Base-by-base conservation (phyloP, 2,113 vertebrate genomes). In the Cyanoderma ruficeps region DNA sequence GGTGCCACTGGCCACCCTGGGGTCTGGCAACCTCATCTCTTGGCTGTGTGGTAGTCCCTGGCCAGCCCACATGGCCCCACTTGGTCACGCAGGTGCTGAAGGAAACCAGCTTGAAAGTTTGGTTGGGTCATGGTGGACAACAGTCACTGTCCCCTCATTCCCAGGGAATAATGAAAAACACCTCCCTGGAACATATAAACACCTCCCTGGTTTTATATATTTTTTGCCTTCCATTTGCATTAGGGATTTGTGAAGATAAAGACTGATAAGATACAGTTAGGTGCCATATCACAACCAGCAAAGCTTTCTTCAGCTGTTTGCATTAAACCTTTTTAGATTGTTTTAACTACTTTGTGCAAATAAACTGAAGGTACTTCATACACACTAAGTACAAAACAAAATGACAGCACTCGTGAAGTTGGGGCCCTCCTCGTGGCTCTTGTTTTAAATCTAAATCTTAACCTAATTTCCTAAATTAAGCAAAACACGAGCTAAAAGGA, bases 51-150 rank as follows among this genome's bases (percentile, higher is more conserved):
- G 14, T 39, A 20, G 46, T 55, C 19, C 21, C 46, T 1, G 5
- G 24, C 47, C 42, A 63, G 49, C 12, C 49, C 18, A 6, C 3
- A 4, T 0, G 2, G 31, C 18, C 31, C 5, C 11, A 5, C 30
- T 46, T 70, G 31, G 20, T 44, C 75, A 61, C 2, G 0, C 3
- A 44, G 52, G n/a, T 20, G 47, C 33, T 25, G 12, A 64, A 41
- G 18, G 53, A 70, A 87, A 74, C 15, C 23, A 30, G 47, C 21
- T 16, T 2, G 1, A 31, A 53, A 50, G 30, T 18, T 35, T 72
- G 30, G 3, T 11, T 53, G 25, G 3, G 14, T 42, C 41, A 61
- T 18, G 9, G 37, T 44, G 11, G 56, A 59, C 44, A 74, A 47
- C 7, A 76, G 7, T 6, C 11, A 12, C 63, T 2, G 0, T 35